Evolutionary conservation across 2,888 invertebrate genomes (phyloP).

Genomic region (Rotaria sp.): DNA sequence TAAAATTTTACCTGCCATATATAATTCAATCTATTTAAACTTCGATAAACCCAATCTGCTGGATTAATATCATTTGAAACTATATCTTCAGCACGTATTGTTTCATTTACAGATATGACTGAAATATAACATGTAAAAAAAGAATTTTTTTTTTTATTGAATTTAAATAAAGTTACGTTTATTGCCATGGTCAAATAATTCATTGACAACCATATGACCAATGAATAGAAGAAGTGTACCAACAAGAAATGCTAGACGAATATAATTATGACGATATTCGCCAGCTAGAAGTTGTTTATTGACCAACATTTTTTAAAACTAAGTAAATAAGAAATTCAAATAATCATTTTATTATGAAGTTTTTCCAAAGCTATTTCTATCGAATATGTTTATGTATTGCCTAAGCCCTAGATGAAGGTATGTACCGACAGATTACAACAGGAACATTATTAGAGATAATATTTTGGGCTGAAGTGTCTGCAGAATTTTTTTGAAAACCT

Average conservation of each 20-base stretch:
- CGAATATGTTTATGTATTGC: no score
- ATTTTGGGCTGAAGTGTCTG: no score
- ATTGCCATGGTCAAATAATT: background rate
- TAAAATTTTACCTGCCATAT: background rate
- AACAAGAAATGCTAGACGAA: background rate
- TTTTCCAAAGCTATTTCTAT: no score
- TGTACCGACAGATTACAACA: no score
- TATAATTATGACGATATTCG: conserved; percentile 9
- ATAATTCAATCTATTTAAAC: background rate
- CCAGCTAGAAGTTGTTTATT: background rate
- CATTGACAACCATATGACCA: background rate
- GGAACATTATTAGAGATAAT: no score
- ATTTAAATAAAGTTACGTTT: background rate
- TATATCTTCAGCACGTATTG: background rate
- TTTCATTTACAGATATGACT: background rate
- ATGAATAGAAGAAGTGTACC: conserved; percentile 11
- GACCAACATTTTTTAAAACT: background rate
- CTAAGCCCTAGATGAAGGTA: no score
- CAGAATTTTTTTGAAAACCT: no score
- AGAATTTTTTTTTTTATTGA: background rate
- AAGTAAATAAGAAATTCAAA: background rate
- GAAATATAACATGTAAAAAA: background rate
- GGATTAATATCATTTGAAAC: background rate
- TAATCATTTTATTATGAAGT: background rate
- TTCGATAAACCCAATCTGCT: background rate